Evolutionary conservation across 1,140 invertebrate species (phyloP), one percentile per base, ranked within the genome.

Genomic region (Drosophila teissieri): DNA sequence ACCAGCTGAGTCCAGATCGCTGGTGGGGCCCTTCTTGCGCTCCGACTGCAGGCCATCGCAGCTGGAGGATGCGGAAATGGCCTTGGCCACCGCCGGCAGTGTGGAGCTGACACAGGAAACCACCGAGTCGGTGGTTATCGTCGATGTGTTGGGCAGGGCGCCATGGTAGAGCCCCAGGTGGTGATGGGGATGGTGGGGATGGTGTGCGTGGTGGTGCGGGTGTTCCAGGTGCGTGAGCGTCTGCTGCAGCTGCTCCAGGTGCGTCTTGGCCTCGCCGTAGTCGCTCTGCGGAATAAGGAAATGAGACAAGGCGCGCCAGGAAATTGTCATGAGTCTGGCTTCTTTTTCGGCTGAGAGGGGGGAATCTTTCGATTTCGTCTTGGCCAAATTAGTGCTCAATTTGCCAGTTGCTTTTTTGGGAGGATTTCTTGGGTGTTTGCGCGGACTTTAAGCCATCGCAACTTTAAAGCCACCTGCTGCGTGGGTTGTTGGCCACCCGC

Each of bases 31-130:
- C 61, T 90, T 89, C 53, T 89, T 89, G 44, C 80, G 85, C 11
- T 89, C 84, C 36, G 58, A 12, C 31, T 88, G 84, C 34, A 62
- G 42, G 12, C 80, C 61, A 46, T 53, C 68, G 56, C 84, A 90
- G 37, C 61, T 84, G 11, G 80, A 70, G 49, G 69, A 72, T 10
- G 84, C 80, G 53, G 80, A 77, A 36, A 70, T 70, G 57, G 77
- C 72, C 76, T 88, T 88, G 67, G 84, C 84, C 24, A 83, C 72
- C 49, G 60, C 61, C 61, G 84, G 84, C 58, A 88, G 42, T n/a
- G 84, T 88, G 39, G 84, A 89, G 40, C 85, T 90, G 45, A 89
- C 84, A 72, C 84, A 89, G 85, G 84, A 89, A 84, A 89, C 84
- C 80, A 89, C 85, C 65, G 84, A 89, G 73, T 89, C 84, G 54